Conservation (phyloP, 2,888 invertebrate species). For the Calliphora vomitoria region DNA sequence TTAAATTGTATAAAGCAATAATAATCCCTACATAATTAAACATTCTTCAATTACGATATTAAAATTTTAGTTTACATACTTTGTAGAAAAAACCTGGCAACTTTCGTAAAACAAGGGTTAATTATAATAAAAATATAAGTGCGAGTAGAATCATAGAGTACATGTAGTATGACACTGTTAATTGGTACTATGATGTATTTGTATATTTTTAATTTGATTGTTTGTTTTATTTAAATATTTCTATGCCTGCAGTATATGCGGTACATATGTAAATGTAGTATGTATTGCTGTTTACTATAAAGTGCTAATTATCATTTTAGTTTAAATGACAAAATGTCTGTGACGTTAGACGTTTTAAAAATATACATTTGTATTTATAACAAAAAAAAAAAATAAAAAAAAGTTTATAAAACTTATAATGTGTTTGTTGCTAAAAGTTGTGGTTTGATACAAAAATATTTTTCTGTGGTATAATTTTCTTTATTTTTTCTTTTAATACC, state of each 20-base stretch:
- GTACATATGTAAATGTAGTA: no score
- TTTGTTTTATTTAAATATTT: background rate
- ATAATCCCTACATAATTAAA: no score
- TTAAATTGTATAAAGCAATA: no score
- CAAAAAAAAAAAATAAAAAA: slow-evolving; percentile 26
- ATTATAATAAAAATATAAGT: background rate
- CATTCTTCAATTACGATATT: background rate
- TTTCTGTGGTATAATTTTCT: slow-evolving; percentile 19
- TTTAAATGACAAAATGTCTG: slow-evolving; percentile 69
- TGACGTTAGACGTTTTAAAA: slow-evolving; percentile 45
- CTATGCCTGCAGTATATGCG: slow-evolving; percentile 10
- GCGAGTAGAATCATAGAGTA: background rate
- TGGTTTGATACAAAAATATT: background rate
- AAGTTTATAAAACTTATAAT: slow-evolving; percentile 19
- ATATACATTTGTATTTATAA: background rate
- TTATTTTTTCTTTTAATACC: background rate
- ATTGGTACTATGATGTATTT: slow-evolving; percentile 66
- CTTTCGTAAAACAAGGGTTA: slow-evolving; percentile 7
- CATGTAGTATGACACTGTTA: slow-evolving; percentile 46
- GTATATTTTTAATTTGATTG: slow-evolving; percentile 22
- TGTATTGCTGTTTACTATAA: slow-evolving; percentile 46
- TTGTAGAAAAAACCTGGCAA: no score
- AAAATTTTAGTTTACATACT: background rate
- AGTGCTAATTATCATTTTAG: slow-evolving; percentile 69
- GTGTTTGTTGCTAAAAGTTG: background rate